Evolutionary conservation across 2,797 vertebrate species (phyloP).

Genomic region (Avahi laniger): DNA sequence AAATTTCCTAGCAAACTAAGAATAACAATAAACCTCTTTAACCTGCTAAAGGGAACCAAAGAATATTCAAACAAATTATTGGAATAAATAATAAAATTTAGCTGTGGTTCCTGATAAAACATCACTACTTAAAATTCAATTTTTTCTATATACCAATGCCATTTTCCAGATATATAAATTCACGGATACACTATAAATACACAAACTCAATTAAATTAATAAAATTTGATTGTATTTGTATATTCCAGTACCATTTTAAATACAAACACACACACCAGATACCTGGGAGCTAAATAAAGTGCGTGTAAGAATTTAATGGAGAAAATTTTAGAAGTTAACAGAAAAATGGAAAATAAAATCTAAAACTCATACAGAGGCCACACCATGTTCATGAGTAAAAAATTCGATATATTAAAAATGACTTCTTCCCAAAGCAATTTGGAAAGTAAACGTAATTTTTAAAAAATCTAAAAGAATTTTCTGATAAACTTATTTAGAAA

Average conservation of each 20-base stretch:
- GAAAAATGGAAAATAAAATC: background rate
- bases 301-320: background rate
- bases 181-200: background rate
- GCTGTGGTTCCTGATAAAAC: background rate
- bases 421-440: background rate
- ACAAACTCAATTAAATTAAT: background rate
- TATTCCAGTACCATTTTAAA: background rate
- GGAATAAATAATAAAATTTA: background rate
- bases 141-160: background rate
- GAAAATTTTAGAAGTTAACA: background rate
- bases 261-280: background rate
- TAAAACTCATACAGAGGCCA: background rate
- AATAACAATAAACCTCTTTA: slow-evolving; percentile 1
- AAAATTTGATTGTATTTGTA: background rate
- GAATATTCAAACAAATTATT: background rate
- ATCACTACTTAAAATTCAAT: background rate
- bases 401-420: background rate
- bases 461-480: background rate
- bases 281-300: background rate
- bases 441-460: background rate
- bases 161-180: background rate
- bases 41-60: background rate
- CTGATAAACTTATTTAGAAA: background rate
- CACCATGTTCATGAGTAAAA: background rate
- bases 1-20: slow-evolving; percentile 12